Base-by-base conservation (phyloP, 2,888 invertebrate species). In the Melieria picta region DNA sequence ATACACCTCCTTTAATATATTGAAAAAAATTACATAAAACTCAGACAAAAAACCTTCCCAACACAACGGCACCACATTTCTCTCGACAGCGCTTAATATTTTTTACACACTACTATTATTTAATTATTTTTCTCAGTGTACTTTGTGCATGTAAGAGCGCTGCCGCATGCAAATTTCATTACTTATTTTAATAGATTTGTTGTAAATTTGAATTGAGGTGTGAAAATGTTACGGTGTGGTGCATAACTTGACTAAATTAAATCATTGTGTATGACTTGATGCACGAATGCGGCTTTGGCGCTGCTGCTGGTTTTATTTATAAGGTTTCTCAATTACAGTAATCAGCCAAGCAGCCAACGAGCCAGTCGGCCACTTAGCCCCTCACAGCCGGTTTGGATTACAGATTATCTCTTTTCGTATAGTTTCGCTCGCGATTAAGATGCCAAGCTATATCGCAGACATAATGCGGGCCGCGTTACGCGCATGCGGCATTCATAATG, bases 301-400 rank as follows among this genome's bases (percentile, higher is more conserved):
- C 30, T 30, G 30, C 30, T 30, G 72, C 5, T 57, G 42, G 45
- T 16, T 45, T 45, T 75, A 76, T 77, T 81, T 79, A 69, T 78
- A 79, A 68, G 81, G 81, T 69, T 72, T 81, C 81, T 82, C 81
- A 81, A 81, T 81, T 81, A 81, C 77, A 77, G 79, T 80, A 80
- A 81, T 81, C 76, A 67, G 65, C 55, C 67, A 60, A 67, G 30
- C 30, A 67, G 55, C 62, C 60, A 60, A 52, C 55, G 45, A 61
- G 30, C 50, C 65, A 61, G 65, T 30, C 30, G 30, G 30, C 61
- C 69, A 64, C 69, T 69, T 63, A 42, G 56, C 64, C 57, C 61
- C 69, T 57, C 69, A 64, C 57, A 42, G 56, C 64, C 57, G 69
- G 64, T 50, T 58, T 69, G 52, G 57, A 58, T 64, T 58, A 69